Evolutionary conservation across 2,888 invertebrate species (phyloP).

Genomic region (Phragmatobia fuliginosa): DNA sequence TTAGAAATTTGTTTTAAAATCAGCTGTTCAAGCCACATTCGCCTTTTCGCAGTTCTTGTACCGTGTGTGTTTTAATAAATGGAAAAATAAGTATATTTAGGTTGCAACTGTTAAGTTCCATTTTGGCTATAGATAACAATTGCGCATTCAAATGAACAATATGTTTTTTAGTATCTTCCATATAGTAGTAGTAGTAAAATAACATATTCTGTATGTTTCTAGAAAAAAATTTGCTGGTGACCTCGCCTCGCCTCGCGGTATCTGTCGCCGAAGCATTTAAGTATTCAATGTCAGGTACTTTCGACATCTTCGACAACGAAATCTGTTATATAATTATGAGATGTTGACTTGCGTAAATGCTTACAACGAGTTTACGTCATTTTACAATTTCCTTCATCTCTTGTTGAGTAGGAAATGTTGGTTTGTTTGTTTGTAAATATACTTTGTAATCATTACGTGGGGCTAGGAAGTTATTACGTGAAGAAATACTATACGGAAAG

Average conservation of each 20-base stretch:
- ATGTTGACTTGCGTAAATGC: not conserved
- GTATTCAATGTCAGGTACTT: not conserved
- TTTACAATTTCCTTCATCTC: not conserved
- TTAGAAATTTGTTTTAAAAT: too few relatives aligned
- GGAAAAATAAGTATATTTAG: too few relatives aligned
- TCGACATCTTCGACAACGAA: not conserved
- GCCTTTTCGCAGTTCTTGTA: too few relatives aligned
- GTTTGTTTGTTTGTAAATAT: not conserved
- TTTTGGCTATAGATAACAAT: too few relatives aligned
- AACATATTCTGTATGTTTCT: not conserved
- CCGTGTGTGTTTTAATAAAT: too few relatives aligned
- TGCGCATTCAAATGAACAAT: too few relatives aligned
- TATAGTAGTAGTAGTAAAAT: too few relatives aligned
- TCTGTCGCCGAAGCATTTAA: not conserved
- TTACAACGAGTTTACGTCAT: not conserved
- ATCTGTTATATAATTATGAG: not conserved
- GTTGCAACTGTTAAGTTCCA: too few relatives aligned
- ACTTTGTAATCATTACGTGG: not conserved
- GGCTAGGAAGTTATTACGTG: not conserved
- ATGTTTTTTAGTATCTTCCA: too few relatives aligned
- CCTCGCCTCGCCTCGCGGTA: too few relatives aligned
- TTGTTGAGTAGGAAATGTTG: constrained; percentile 1
- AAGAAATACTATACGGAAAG: not conserved
- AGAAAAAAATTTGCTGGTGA: not conserved
- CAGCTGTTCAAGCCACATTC: too few relatives aligned